Percentiles rank a stretch among this genome's conserved stretches.
These are phyloP conservation scores for Drosophila lini DNA, from an alignment of 1,140 invertebrate species.

Conservation along the genomic window DNA sequence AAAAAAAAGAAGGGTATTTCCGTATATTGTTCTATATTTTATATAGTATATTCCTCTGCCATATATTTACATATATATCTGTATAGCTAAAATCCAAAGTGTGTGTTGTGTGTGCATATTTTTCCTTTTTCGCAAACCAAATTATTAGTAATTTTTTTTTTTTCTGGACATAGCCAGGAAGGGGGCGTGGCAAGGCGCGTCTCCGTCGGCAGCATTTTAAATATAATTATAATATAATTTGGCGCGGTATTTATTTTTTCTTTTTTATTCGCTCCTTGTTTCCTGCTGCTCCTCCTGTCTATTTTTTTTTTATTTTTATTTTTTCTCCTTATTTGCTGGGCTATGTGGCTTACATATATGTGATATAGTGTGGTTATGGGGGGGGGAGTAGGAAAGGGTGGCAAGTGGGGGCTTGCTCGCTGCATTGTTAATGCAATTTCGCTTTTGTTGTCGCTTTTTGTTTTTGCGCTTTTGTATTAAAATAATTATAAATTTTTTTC, in stretches of 20 bases:
- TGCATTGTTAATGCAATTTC: constrained; percentile 81
- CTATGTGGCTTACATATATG: constrained; percentile 35
- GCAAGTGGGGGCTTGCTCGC: constrained; percentile 7
- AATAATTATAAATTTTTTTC: constrained; percentile 81
- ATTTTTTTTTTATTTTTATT: constrained; percentile 5
- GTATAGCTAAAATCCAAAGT: constrained; percentile 23
- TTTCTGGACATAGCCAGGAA: constrained; percentile 15
- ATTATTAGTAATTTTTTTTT: constrained; percentile 56
- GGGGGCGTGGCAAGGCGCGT: constrained; percentile 25
- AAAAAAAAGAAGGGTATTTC: neutral
- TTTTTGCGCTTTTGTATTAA: constrained; percentile 76
- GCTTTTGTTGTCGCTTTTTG: constrained; percentile 65
- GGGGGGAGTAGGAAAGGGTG: neutral
- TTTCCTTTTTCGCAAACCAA: constrained; percentile 37
- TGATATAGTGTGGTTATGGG: neutral
- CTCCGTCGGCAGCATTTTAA: constrained; percentile 72
- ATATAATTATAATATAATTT: constrained; percentile 83
- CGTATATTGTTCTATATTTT: neutral
- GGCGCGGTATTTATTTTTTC: constrained; percentile 63
- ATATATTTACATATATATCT: neutral
- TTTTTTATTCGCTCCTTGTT: constrained; percentile 37
- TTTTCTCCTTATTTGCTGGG: neutral
- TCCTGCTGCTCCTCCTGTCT: constrained; percentile 26
- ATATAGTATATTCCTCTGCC: neutral
- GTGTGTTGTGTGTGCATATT: constrained; percentile 3